A percentile compares a stretch with the other conserved stretches of the same genome.
Evolutionary conservation across 1,140 invertebrate species (phyloP).

Genomic region (Pseudomyrmex concolor): DNA sequence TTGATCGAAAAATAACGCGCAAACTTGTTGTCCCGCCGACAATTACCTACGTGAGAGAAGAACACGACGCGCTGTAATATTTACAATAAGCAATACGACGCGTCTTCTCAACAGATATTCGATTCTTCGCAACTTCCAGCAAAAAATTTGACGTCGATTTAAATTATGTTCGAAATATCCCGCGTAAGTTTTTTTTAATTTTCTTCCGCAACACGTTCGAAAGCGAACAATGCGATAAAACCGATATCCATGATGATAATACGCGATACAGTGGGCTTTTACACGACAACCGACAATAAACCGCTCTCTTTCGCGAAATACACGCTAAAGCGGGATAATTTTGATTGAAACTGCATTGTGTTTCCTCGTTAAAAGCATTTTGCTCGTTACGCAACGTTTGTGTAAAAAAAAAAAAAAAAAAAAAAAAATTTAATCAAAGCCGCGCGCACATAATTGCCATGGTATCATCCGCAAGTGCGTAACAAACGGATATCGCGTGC

Average conservation of each 20-base stretch:
- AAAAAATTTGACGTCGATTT: too few species aligned
- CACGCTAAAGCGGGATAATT: neutral
- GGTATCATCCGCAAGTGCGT: neutral
- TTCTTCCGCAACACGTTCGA: neutral
- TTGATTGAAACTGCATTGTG: conserved; percentile 10
- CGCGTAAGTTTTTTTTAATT: too few species aligned
- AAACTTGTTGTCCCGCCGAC: too few species aligned
- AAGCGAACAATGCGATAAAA: neutral
- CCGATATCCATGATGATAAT: conserved; percentile 1
- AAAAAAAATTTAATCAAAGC: neutral
- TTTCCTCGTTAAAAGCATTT: conserved; percentile 15
- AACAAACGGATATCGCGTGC: neutral
- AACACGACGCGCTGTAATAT: too few species aligned
- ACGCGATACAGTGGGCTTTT: neutral
- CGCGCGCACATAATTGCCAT: neutral
- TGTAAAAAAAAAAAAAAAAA: neutral
- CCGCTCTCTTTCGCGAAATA: neutral
- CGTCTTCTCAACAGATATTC: too few species aligned
- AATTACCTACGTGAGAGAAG: too few species aligned
- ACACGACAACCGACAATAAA: neutral
- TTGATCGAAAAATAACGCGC: too few species aligned
- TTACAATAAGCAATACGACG: too few species aligned
- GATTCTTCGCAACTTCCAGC: too few species aligned
- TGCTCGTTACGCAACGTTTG: neutral
- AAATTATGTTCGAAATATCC: too few species aligned